Percentiles rank a stretch among this genome's conserved stretches.
Evolutionary conservation across 2,113 vertebrate species (phyloP).

Genomic region (Naja naja): DNA sequence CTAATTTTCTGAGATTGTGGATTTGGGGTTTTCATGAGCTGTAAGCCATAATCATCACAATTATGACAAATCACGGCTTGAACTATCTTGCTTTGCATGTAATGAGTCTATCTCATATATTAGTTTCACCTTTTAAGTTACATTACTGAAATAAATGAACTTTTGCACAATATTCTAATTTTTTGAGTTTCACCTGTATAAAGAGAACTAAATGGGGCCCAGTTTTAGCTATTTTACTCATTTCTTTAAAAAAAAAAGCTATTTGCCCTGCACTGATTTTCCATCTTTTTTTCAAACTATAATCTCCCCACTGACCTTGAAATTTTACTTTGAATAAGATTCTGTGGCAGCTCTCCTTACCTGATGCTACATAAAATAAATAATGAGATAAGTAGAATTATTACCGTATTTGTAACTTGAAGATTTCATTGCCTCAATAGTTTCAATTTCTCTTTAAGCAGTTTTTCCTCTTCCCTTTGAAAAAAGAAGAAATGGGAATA

Average conservation of each 20-base stretch:
- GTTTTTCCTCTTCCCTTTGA: background rate
- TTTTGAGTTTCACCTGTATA: too few relatives aligned
- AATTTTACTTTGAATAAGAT: background rate
- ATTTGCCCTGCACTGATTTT: background rate
- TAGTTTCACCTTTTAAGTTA: too few relatives aligned
- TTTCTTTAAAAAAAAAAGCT: background rate
- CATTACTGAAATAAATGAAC: too few relatives aligned
- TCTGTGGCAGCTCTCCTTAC: background rate
- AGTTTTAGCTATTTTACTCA: background rate
- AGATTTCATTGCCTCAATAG: too few relatives aligned
- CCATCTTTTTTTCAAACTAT: background rate
- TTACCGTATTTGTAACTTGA: background rate
- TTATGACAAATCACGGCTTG: too few relatives aligned
- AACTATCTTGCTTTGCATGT: too few relatives aligned
- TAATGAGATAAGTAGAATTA: background rate
- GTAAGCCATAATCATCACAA: too few relatives aligned
- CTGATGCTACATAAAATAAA: background rate
- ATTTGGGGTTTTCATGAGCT: too few relatives aligned
- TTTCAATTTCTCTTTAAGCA: constrained; percentile 1
- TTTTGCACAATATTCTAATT: too few relatives aligned
- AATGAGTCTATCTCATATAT: too few relatives aligned
- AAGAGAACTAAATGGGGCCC: background rate
- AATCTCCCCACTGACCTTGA: background rate
- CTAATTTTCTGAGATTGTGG: too few relatives aligned
- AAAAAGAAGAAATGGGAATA: background rate